phyloP scores from a whole-genome alignment of 2,797 vertebrate genomes.

The Spea hammondii region DNA sequence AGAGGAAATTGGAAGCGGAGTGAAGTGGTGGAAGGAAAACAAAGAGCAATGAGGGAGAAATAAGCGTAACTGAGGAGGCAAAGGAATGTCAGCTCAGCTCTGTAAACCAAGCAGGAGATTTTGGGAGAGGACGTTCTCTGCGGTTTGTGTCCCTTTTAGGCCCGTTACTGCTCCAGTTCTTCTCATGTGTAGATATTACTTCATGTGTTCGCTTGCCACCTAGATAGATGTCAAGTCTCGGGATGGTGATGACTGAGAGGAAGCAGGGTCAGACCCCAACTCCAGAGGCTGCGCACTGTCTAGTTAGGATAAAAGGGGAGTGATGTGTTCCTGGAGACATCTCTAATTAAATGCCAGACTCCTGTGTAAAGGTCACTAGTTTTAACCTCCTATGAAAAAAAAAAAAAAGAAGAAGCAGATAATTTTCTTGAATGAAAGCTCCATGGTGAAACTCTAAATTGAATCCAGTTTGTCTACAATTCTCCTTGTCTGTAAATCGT shows the following conservation, averaged over 20 bases:
- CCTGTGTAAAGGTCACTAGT: conserved; percentile 29
- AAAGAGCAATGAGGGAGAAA: conserved; percentile 19
- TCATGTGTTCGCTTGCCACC: not conserved
- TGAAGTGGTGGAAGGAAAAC: not conserved
- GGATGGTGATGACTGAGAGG: conserved; percentile 23
- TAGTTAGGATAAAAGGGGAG: conserved; percentile 17
- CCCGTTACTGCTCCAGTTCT: not conserved
- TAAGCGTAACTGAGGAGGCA: conserved; percentile 16
- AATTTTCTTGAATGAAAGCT: conserved; percentile 27
- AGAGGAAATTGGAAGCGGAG: conserved; percentile 51
- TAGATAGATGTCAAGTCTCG: conserved; percentile 21
- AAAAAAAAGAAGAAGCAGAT: conserved; percentile 39
- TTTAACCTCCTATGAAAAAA: conserved; percentile 30
- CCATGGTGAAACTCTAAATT: conserved; percentile 16
- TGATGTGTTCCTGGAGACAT: conserved; percentile 19
- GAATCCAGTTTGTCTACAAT: conserved; percentile 28
- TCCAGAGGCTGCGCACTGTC: conserved; percentile 16
- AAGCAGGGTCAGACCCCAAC: conserved; percentile 18
- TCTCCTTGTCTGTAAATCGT: not conserved
- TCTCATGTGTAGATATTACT: not conserved
- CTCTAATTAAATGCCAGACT: conserved; percentile 43
- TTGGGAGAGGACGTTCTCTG: not conserved
- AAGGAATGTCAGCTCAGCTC: conserved; percentile 4
- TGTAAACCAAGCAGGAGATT: not conserved
- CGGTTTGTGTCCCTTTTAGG: not conserved